phyloP scores from a whole-genome alignment of 2,888 invertebrate species.

The Dryomyza anilis region DNA sequence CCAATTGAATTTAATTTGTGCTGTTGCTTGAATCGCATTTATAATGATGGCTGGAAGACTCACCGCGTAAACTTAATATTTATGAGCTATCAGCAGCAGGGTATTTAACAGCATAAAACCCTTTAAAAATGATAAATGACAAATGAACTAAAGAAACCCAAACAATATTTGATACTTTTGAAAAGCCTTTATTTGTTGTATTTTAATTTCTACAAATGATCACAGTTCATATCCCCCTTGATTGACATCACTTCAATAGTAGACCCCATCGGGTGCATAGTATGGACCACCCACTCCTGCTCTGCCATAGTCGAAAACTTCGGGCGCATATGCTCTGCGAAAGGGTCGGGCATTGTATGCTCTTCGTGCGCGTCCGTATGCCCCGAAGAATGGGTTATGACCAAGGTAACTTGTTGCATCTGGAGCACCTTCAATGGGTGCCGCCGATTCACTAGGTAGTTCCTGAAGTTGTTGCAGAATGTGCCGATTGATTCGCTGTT shows the following conservation, averaged over 20 bases:
- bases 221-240: not conserved
- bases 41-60: not conserved
- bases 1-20: conserved; percentile 23
- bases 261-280: not conserved
- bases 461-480: not conserved
- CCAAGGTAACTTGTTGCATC: not conserved
- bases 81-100: conserved; percentile 6
- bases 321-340: not conserved
- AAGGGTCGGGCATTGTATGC: not conserved
- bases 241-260: not conserved
- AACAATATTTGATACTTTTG: not conserved
- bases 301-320: not conserved
- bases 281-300: not conserved
- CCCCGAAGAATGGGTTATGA: not conserved
- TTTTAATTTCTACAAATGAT: not conserved
- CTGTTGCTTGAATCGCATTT: conserved; percentile 4
- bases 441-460: not conserved
- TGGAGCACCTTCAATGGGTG: not conserved
- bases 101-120: too few relatives aligned
- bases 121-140: too few relatives aligned
- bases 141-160: not conserved
- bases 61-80: conserved; percentile 1
- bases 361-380: too few relatives aligned
- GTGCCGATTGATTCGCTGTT: not conserved
- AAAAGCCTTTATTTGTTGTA: not conserved